Evolutionary conservation across 2,797 vertebrate genomes (phyloP), one percentile per base, ranked within the genome.

Genomic region (Pipistrellus nathusii): DNA sequence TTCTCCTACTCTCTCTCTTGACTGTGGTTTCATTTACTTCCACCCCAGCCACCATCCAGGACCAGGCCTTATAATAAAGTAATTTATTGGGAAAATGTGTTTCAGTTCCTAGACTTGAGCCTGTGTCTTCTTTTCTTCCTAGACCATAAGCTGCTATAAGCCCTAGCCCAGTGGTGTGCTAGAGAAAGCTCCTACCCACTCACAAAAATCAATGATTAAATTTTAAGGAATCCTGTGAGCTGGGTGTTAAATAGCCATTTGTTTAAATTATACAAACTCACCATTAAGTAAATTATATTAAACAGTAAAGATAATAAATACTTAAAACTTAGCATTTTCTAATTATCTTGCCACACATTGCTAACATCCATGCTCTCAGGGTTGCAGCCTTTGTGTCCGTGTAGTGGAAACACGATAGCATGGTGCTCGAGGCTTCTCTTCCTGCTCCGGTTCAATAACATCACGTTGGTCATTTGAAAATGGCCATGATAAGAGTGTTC

Each of bases 221-320:
- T 53, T 15, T 46, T 77, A 77, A 77, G 80, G 69, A 96, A 51
- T 76, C 59, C 23, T 66, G 53, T 76, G 46, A 92, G 44, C 53
- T 85, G 10, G 6, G 35, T 80, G 8, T 64, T 75, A 51, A 78
- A 82, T 10, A 78, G 53, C 46, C 51, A 35, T 84, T 84, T 80
- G 12, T 44, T 90, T 75, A 46, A 71, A 23, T 88, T 83, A 71
- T 46, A 41, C 0, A 18, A 86, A 59, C 14, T 90, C n/a, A 48
- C 25, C n/a, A 41, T 71, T 85, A 81, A 73, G 35, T 88, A 87
- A 64, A 78, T 84, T 69, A 41, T 85, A 64, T 68, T 51, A 25
- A 86, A 38, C 35, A 64, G 41, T 46, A 82, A 76, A 64, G 21
- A 17, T 51, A 53, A 77, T 32, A 27, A 23, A 30, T 14, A 30